phyloP scores from a whole-genome alignment of 2,797 vertebrate genomes.

The Hafferia zeledoni region DNA sequence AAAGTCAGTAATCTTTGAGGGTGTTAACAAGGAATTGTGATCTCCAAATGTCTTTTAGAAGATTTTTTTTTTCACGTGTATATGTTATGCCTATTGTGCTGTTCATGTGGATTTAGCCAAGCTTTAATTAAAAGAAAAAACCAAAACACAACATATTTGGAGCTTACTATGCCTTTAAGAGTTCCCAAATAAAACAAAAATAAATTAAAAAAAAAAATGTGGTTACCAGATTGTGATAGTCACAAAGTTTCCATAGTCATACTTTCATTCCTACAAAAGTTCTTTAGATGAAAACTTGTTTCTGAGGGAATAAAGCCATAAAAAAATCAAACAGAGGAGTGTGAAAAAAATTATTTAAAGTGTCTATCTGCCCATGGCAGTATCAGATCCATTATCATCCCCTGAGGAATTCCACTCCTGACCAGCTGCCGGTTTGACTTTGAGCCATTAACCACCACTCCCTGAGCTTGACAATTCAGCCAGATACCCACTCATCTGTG shows the following conservation, averaged over 20 bases:
- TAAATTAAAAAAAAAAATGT: not conserved
- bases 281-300: not conserved
- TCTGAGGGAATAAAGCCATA: not conserved
- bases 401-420: not conserved
- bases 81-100: not conserved
- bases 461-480: not conserved
- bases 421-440: not conserved
- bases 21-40: not conserved
- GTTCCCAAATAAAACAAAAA: not conserved
- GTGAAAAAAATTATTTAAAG: not conserved
- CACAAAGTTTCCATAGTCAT: not conserved
- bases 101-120: not conserved
- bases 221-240: not conserved
- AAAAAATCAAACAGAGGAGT: not conserved
- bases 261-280: not conserved
- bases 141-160: no score
- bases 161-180: not conserved
- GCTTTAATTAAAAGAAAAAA: not conserved
- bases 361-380: not conserved
- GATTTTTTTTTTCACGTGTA: not conserved
- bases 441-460: not conserved
- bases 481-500: not conserved
- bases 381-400: rapidly evolving
- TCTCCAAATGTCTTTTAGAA: not conserved
- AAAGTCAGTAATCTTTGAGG: not conserved